Evolutionary conservation across 1,140 invertebrate genomes (phyloP), one percentile per base, ranked within the genome.

Genomic region (Cydia fagiglandana): DNA sequence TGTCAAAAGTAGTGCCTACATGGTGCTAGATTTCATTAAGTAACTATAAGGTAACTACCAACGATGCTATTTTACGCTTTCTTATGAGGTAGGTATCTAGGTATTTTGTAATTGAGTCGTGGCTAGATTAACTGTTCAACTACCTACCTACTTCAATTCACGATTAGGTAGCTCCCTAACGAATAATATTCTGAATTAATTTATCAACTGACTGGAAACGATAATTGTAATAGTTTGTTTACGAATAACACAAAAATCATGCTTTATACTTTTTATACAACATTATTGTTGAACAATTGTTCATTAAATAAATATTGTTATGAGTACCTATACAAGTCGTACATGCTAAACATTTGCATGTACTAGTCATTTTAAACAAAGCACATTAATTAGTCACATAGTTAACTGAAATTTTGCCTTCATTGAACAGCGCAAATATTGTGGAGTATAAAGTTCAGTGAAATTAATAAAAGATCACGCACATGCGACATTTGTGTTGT

Each of bases 381-480:
- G 88, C 88, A 90, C 90, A 90, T 88, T 91, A 64, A 4, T 28
- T 75, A 90, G 88, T 86, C 84, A 88, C 86, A 88, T 88, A 90
- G 85, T 85, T 88, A 86, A 88, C 84, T 83, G 82, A 89, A 91
- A 88, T 81, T 83, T 87, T 83, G 80, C 79, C 81, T 86, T 82
- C 76, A 84, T 85, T 90, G 82, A 87, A 90, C 84, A 85, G 83
- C 83, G 86, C 87, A 86, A 88, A 86, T 84, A 81, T 88, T 84
- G 83, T 88, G 84, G 85, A 87, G 84, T 84, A 61, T 68, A 56
- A 88, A 87, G 84, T 89, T 89, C 86, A 86, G 82, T 87, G 87
- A 83, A 88, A 70, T 70, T 70, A 70, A 90, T 90, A 89, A 90
- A 90, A 86, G 90, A 90, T 91, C 85, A 90, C 88, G 89, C 89